phyloP scores from a whole-genome alignment of 2,113 vertebrate genomes.

The Mesembrinibis cayennensis region DNA sequence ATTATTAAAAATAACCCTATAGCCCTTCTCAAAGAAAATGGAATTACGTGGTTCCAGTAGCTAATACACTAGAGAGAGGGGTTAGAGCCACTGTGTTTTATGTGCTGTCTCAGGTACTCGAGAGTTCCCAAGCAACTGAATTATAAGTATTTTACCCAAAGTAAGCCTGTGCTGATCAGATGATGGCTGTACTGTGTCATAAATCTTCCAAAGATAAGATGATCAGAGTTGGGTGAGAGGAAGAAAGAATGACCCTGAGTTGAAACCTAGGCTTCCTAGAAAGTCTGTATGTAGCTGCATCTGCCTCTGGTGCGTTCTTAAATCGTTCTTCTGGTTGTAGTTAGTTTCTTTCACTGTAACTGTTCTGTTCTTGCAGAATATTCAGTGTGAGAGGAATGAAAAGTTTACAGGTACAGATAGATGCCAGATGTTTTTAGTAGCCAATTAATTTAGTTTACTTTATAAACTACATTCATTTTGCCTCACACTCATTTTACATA shows the following conservation, averaged over 20 bases:
- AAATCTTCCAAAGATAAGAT: not conserved
- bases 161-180: not conserved
- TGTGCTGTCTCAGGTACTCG: not conserved
- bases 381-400: not conserved
- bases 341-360: not conserved
- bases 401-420: not conserved
- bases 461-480: not conserved
- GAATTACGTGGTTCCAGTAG: not conserved
- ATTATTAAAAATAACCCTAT: not conserved
- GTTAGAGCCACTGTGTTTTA: not conserved
- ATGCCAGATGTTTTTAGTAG: not conserved
- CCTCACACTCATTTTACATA: not conserved
- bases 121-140: not conserved
- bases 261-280: not conserved
- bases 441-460: not conserved
- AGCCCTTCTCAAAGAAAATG: not conserved
- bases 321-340: not conserved
- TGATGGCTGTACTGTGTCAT: not conserved
- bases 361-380: not conserved
- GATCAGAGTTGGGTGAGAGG: not conserved
- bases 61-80: not conserved
- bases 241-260: not conserved
- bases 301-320: not conserved
- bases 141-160: not conserved
- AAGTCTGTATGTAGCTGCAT: not conserved